Evolutionary conservation across 2,888 invertebrate genomes (phyloP), one percentile per base, ranked within the genome.

Genomic region (Toxonevra muliebris): DNA sequence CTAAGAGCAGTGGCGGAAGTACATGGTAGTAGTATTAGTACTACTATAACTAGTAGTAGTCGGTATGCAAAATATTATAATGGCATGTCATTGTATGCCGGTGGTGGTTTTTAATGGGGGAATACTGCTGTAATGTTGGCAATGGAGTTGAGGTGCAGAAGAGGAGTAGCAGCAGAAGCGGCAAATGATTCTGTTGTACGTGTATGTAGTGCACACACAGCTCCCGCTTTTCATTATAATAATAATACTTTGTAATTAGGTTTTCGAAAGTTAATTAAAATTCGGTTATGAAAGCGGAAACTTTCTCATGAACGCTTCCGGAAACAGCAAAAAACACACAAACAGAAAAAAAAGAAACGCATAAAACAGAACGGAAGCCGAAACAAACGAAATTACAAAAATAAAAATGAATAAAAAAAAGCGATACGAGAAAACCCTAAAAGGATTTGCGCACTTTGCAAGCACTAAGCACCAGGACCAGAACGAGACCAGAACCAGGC

Each of bases 231-330:
- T 82, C 80, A 81, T 82, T 80, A 82, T 84, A 78, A 84, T 83
- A 82, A 83, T 84, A 82, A 83, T 83, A 80, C 82, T 82, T 83
- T 83, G 80, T 84, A 83, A 83, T 83, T 83, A 83, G 84, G 84
- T 83, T 83, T 82, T 82, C 79, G 80, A 83, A 83, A 83, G 83
- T 83, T 83, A 83, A 83, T 83, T 84, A 83, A 83, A 83, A 84
- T 83, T 83, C 81, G 80, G 82, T 82, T 83, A 82, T 82, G 80
- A 83, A 83, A 82, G 82, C 82, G 81, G 82, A 82, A 83, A 82
- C 80, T 79, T 82, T 79, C 77, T 77, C 82, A 77, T 82, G 81
- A 80, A 79, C 79, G 82, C 82, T 81, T 80, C 74, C 74, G 72
- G 70, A 70, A 71, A 70, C 68, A 73, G 69, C 66, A 67, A 70